phyloP scores from a whole-genome alignment of 2,888 invertebrate genomes.

The Prosopocoilus inquinatus region DNA sequence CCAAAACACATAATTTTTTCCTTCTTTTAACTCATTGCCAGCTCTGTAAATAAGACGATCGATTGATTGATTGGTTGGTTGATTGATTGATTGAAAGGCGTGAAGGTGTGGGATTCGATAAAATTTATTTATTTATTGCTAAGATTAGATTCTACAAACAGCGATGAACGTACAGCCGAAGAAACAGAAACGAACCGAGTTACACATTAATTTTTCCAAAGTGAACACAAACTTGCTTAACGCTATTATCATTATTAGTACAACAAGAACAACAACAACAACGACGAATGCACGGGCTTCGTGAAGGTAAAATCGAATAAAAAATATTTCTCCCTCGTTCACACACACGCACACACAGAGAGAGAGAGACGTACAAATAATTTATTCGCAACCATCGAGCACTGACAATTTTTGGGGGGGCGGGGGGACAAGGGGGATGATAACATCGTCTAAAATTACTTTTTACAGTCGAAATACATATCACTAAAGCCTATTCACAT shows the following conservation, averaged over 20 bases:
- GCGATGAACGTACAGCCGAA: background rate
- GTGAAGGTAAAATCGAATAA: background rate
- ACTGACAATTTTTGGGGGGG: background rate
- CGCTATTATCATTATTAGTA: too few relatives aligned
- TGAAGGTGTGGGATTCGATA: background rate
- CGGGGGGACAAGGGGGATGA: too few relatives aligned
- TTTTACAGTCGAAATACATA: conserved; percentile 1
- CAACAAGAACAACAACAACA: too few relatives aligned
- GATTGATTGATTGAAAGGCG: background rate
- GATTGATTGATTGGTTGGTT: background rate
- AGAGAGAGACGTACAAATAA: too few relatives aligned
- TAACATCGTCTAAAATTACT: background rate
- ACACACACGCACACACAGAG: too few relatives aligned
- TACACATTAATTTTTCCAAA: too few relatives aligned
- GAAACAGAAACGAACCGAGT: background rate
- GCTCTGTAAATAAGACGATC: conserved; percentile 45
- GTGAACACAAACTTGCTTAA: too few relatives aligned
- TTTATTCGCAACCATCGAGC: background rate
- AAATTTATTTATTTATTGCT: conserved; percentile 15
- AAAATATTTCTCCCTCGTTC: background rate
- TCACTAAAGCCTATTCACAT: conserved; percentile 7
- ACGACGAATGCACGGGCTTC: background rate
- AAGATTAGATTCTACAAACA: conserved; percentile 11
- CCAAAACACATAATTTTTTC: conserved; percentile 56
- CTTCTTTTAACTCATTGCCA: conserved; percentile 55